Evolutionary conservation across 2,888 invertebrate species (phyloP).

Genomic region (Cantharis rustica): DNA sequence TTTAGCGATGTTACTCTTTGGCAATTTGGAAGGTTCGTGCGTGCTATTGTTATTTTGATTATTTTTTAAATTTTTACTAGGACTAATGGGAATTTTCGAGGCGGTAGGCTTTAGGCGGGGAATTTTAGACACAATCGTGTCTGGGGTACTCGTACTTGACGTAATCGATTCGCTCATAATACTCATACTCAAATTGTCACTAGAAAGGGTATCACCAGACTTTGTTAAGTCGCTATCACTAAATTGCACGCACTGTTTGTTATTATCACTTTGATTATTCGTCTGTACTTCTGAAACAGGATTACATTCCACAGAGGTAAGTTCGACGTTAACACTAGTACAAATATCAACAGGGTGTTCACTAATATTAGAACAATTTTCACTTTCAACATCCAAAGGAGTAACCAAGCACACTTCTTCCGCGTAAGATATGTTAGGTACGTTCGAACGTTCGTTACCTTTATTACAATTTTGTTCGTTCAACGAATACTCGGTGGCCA

Average conservation of each 20-base stretch:
- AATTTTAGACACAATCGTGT: slow-evolving; percentile 70
- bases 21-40: slow-evolving; percentile 54
- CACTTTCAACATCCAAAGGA: slow-evolving; percentile 53
- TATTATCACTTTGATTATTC: slow-evolving; percentile 23
- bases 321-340: slow-evolving; percentile 48
- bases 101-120: slow-evolving; percentile 49
- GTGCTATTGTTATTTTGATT: slow-evolving; percentile 50
- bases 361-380: slow-evolving; percentile 53
- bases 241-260: slow-evolving; percentile 27
- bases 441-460: slow-evolving; percentile 1
- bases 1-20: slow-evolving; percentile 62
- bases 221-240: slow-evolving; percentile 44
- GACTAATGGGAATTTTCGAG: slow-evolving; percentile 49
- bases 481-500: slow-evolving; percentile 50
- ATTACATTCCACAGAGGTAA: slow-evolving; percentile 45
- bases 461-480: slow-evolving; percentile 42
- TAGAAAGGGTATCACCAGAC: slow-evolving; percentile 48
- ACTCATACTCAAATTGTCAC: slow-evolving; percentile 48
- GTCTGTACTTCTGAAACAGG: slow-evolving; percentile 19
- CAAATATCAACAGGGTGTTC: slow-evolving; percentile 54
- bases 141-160: slow-evolving; percentile 71
- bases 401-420: slow-evolving; percentile 55
- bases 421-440: slow-evolving; percentile 53
- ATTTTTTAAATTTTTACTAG: slow-evolving; percentile 34
- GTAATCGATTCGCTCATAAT: slow-evolving; percentile 70